Percentiles rank a stretch among this genome's conserved stretches.
phyloP scores from a whole-genome alignment of 2,113 vertebrate genomes.

The Hemibagrus wyckioides region DNA sequence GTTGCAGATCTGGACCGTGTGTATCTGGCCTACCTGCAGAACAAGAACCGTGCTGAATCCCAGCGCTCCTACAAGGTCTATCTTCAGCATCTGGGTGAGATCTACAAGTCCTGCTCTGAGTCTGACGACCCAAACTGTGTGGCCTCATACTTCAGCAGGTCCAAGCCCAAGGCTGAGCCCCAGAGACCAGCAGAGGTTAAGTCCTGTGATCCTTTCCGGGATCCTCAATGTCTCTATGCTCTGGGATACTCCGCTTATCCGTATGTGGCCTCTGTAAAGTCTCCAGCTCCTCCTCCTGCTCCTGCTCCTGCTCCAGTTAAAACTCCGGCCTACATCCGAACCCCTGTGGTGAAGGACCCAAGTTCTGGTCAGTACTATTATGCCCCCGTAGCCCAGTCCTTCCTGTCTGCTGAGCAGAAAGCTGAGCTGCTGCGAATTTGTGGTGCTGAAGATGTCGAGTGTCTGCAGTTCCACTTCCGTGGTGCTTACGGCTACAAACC shows the following conservation, averaged over 20 bases:
- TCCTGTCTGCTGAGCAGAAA: conserved; percentile 74
- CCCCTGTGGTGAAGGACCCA: conserved; percentile 61
- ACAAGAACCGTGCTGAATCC: conserved; percentile 77
- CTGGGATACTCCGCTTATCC: conserved; percentile 67
- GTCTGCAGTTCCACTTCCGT: conserved; percentile 77
- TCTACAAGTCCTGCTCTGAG: conserved; percentile 77
- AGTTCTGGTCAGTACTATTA: conserved; percentile 68
- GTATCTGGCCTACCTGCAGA: conserved; percentile 77
- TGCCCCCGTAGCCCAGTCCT: conserved; percentile 58
- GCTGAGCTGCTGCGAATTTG: conserved; percentile 76
- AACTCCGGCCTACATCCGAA: conserved; percentile 64
- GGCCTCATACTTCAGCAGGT: conserved; percentile 62
- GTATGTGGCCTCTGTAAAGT: conserved; percentile 56
- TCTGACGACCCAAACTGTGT: conserved; percentile 73
- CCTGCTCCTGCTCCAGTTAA: conserved; percentile 64
- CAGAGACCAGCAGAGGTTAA: conserved; percentile 70
- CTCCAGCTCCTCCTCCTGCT: conserved; percentile 37
- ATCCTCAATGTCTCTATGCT: conserved; percentile 71
- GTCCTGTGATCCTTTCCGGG: conserved; percentile 75
- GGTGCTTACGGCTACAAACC: conserved; percentile 69
- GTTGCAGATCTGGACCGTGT: conserved; percentile 76
- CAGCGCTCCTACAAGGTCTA: conserved; percentile 74
- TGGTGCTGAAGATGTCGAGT: conserved; percentile 71
- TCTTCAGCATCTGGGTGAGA: conserved; percentile 72
- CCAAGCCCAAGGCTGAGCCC: conserved; percentile 61